phyloP scores from a whole-genome alignment of 2,888 invertebrate species.

The Cryptus armator region DNA sequence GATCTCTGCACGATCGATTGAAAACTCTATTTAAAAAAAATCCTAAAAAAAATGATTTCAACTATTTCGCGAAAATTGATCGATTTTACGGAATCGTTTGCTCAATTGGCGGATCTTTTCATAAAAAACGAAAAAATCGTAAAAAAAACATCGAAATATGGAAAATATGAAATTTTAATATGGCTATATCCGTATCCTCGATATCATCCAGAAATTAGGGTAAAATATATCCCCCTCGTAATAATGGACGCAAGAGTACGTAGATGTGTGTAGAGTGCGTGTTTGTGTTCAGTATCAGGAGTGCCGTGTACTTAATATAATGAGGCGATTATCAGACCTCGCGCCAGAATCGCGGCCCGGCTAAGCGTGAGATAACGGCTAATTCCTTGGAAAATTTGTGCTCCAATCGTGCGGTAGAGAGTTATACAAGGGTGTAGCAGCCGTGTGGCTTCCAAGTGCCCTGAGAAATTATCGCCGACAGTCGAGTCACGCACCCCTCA shows the following conservation, averaged over 20 bases:
- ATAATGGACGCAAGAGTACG: conserved; percentile 33
- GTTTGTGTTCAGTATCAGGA: conserved; percentile 22
- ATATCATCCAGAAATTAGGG: conserved; percentile 38
- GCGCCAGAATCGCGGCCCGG: conserved; percentile 37
- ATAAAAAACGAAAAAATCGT: too few relatives aligned
- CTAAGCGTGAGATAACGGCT: conserved; percentile 67
- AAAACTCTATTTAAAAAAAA: not conserved
- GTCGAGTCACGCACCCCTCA: conserved; percentile 67
- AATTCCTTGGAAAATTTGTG: conserved; percentile 67
- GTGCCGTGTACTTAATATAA: conserved; percentile 62
- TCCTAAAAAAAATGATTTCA: not conserved
- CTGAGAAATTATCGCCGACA: conserved; percentile 68
- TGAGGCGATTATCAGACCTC: conserved; percentile 69
- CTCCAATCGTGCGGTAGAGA: conserved; percentile 55
- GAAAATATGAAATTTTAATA: not conserved
- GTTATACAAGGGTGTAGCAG: conserved; percentile 28
- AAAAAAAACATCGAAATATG: not conserved
- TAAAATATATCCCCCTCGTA: conserved; percentile 28
- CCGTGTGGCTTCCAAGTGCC: conserved; percentile 66
- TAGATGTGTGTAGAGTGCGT: not conserved
- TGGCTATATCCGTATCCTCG: conserved; percentile 27
- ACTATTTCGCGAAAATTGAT: not conserved
- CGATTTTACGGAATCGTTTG: not conserved
- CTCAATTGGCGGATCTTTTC: not conserved
- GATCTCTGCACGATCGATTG: not conserved